phyloP scores from a whole-genome alignment of 2,113 vertebrate genomes.

The Python bivittatus region DNA sequence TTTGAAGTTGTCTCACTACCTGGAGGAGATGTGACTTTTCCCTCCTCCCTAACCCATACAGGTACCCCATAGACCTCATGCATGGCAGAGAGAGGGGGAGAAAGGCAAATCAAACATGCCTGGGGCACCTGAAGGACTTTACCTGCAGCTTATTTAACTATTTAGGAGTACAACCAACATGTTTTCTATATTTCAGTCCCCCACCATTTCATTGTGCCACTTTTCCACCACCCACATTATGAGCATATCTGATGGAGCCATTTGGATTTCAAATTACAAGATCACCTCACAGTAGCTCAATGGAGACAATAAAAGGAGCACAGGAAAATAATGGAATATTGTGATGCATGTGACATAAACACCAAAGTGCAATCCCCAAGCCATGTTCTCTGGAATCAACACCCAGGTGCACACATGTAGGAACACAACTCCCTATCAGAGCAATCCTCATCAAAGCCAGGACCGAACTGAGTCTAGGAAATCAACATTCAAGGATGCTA shows the following conservation, averaged over 20 bases:
- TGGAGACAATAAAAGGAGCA: neutral
- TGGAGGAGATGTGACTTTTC: too few species aligned
- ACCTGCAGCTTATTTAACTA: too few species aligned
- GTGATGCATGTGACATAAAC: neutral
- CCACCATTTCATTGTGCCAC: too few species aligned
- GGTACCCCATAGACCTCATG: too few species aligned
- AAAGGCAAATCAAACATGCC: too few species aligned
- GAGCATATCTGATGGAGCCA: neutral
- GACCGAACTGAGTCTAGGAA: neutral
- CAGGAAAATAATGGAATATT: neutral
- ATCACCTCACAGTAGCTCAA: neutral
- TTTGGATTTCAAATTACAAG: neutral
- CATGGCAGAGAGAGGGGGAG: too few species aligned
- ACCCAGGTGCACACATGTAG: neutral
- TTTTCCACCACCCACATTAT: neutral
- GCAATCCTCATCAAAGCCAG: neutral
- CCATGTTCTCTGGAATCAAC: neutral
- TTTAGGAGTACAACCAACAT: too few species aligned
- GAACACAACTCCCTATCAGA: neutral
- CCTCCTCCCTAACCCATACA: too few species aligned
- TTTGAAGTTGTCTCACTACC: too few species aligned
- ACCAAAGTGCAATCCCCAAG: neutral
- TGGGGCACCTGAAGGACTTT: too few species aligned
- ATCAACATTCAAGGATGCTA: neutral
- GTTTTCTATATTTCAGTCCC: too few species aligned